Conservation (phyloP, 2,797 vertebrate species). For the Gila robusta region DNA sequence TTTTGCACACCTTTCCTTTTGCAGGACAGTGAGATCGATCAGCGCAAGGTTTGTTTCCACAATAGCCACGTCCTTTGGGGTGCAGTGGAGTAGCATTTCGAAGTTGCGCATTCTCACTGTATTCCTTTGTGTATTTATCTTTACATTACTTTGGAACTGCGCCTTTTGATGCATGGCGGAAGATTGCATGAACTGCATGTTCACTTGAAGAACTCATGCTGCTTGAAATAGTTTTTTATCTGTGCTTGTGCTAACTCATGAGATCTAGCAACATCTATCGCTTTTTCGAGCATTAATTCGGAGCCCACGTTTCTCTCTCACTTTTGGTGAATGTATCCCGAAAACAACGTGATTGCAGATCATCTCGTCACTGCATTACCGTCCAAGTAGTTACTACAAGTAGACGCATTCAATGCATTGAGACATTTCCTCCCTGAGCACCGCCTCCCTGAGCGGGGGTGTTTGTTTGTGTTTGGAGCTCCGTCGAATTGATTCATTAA, state of each 20-base stretch:
- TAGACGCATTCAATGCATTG: not conserved
- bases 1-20: too few relatives aligned
- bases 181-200: too few relatives aligned
- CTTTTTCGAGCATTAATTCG: constrained; percentile 14
- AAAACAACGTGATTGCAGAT: not conserved
- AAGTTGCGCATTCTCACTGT: not conserved
- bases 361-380: constrained; percentile 14
- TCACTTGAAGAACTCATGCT: not conserved
- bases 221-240: constrained; percentile 4
- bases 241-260: constrained; percentile 31
- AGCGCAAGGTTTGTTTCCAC: not conserved
- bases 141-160: not conserved
- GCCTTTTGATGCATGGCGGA: too few relatives aligned
- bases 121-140: not conserved
- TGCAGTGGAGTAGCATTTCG: not conserved
- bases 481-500: too few relatives aligned
- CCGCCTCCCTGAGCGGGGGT: too few relatives aligned
- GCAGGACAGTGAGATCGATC: not conserved
- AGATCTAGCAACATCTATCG: constrained; percentile 10
- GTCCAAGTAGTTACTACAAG: not conserved
- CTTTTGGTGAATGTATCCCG: constrained; percentile 24
- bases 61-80: not conserved
- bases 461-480: too few relatives aligned
- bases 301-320: constrained; percentile 24
- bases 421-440: too few relatives aligned